Evolutionary conservation across 2,113 vertebrate genomes (phyloP), one percentile per base, ranked within the genome.

Genomic region (Apteryx owenii): DNA sequence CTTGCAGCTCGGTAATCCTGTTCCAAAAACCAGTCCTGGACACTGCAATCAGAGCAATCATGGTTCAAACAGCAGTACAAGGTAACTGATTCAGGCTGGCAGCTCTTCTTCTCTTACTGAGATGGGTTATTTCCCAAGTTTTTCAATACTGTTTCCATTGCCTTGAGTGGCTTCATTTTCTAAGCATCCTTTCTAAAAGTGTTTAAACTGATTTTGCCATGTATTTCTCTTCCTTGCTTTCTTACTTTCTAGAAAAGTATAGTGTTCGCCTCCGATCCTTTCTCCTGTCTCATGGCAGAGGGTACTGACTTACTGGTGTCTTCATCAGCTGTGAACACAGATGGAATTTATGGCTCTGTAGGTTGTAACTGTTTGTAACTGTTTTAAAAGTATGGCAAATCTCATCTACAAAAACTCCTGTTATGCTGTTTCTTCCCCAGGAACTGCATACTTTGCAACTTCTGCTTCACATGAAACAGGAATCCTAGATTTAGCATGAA

Each of bases 371-470:
- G 53, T 96, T 96, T 97, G 62, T 77, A 96, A 85, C 79, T 86
- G 60, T 94, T 96, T 93, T 60, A 88, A 94, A 89, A 96, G 80
- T 84, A 87, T 58, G 68, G 66, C 75, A 96, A 95, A 94, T 89
- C 68, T 53, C 82, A 84, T 68, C 56, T 70, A 56, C 50, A 64
- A 70, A 93, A 95, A 36, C 76, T 89, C 68, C 50, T 40, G 60
- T 80, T 91, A 68, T 62, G 28, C 46, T 78, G 51, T 71, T 92
- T 70, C 87, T 95, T 93, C 60, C 42, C 26, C 64, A 68, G 61
- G 65, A 64, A 48, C 68, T 2, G 16, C 10, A 1, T 1, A 0
- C 42, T 82, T 89, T 0, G 0, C 46, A 1, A 54, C 58, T 89
- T 18, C 87, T 86, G 68, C 0, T 0, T 26, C 68, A 68, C 54